phyloP scores from a whole-genome alignment of 2,888 invertebrate genomes.

The Diarsia rubi region DNA sequence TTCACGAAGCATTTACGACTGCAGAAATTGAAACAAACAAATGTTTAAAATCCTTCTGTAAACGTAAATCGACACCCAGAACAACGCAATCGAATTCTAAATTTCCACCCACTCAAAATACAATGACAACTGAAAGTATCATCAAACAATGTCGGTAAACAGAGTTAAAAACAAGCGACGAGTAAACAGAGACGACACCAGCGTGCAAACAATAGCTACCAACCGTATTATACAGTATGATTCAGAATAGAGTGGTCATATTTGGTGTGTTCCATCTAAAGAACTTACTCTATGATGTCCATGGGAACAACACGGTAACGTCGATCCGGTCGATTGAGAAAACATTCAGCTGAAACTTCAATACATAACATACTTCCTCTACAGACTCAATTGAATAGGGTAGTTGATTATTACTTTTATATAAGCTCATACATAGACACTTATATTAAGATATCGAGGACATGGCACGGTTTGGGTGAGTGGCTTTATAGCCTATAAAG shows the following conservation, averaged over 20 bases:
- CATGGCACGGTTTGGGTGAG: too few species aligned
- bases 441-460: too few species aligned
- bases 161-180: slow-evolving; percentile 75
- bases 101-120: slow-evolving; percentile 47
- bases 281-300: not conserved
- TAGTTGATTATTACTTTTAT: too few species aligned
- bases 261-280: not conserved
- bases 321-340: not conserved
- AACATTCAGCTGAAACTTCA: not conserved
- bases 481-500: too few species aligned
- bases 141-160: slow-evolving; percentile 58
- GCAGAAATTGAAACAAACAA: not conserved
- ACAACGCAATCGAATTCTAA: slow-evolving; percentile 42
- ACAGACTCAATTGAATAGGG: not conserved
- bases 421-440: too few species aligned
- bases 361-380: not conserved
- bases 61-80: not conserved
- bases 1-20: not conserved
- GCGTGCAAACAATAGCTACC: slow-evolving; percentile 76
- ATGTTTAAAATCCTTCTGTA: not conserved
- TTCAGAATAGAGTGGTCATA: not conserved
- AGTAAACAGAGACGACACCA: slow-evolving; percentile 79
- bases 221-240: slow-evolving; percentile 41
- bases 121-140: slow-evolving; percentile 59
- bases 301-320: not conserved